Conservation (phyloP, 2,888 invertebrate genomes). For the Apomyelois bistriatella region DNA sequence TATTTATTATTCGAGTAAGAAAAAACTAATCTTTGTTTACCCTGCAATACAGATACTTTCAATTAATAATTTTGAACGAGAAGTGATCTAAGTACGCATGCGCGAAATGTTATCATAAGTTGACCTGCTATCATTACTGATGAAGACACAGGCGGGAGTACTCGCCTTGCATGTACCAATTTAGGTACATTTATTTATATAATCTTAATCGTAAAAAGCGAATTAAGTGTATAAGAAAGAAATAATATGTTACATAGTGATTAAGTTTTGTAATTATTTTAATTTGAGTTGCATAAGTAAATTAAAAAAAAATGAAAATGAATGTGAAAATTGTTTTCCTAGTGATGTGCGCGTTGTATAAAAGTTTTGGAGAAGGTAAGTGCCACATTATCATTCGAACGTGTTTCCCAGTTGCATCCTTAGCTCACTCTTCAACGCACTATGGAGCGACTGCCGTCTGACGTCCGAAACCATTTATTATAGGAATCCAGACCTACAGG, state of each 20-base stretch:
- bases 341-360: conserved; percentile 39
- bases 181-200: neutral
- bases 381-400: conserved; percentile 15
- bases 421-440: too few species aligned
- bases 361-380: conserved; percentile 43
- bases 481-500: too few species aligned
- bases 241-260: conserved; percentile 11
- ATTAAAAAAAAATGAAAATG: too few species aligned
- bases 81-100: conserved; percentile 7
- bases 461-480: too few species aligned
- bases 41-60: neutral
- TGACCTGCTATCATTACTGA: conserved; percentile 13
- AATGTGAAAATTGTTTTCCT: conserved; percentile 34
- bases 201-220: neutral
- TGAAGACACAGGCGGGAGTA: conserved; percentile 4
- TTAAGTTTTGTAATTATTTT: conserved; percentile 11
- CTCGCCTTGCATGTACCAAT: neutral
- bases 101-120: conserved; percentile 14
- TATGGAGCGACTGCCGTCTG: too few species aligned
- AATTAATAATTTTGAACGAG: neutral
- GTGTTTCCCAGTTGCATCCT: too few species aligned
- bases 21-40: neutral
- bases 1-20: too few species aligned
- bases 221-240: neutral
- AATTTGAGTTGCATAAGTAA: neutral